Evolutionary conservation across 2,797 vertebrate genomes (phyloP), one percentile per base, ranked within the genome.

Genomic region (Echeneis naucrates): DNA sequence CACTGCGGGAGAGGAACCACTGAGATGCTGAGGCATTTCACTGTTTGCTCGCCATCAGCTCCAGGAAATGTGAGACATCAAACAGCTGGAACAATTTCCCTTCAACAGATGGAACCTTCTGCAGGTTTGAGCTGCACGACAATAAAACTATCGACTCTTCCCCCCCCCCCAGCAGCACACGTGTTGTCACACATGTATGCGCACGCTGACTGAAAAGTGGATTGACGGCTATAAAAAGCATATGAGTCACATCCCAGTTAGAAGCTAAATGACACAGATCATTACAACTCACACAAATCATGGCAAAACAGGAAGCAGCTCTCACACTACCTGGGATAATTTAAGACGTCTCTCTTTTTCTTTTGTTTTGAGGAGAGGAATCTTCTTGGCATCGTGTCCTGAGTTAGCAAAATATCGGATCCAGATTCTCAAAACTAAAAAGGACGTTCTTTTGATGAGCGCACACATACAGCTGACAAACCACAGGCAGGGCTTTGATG

Each of bases 151-250:
- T 83, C 59, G 81, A 81, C 85, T 67, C 44, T 47, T 61, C 74
- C 47, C 35, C 64, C 74, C 12, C 81, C 64, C 74, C 12, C 81
- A 73, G 75, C 78, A 79, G 68, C 63, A 80, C 5, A 45, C n/a
- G 62, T 61, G 70, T 77, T 38, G 67, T 63, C 51, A 11, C 54
- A 1, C 54, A 3, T 24, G 44, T 65, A 75, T 70, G 53, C 44
- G 42, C 47, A 0, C 30, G 6, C 51, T 1, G n/a, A 75, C 80
- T 69, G 61, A 80, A 51, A 89, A 88, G 85, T 69, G 81, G 75
- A 88, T 87, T 83, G 84, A 88, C 82, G 30, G 81, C 88, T 91
- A 92, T 89, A 89, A 91, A 91, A 92, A 88, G 89, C 80, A 59
- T 45, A 68, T 89, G 89, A 92, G 88, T 91, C 88, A 90, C 88